Conservation (phyloP, 2,888 invertebrate species). For the Drosophila kambysellisi region DNA sequence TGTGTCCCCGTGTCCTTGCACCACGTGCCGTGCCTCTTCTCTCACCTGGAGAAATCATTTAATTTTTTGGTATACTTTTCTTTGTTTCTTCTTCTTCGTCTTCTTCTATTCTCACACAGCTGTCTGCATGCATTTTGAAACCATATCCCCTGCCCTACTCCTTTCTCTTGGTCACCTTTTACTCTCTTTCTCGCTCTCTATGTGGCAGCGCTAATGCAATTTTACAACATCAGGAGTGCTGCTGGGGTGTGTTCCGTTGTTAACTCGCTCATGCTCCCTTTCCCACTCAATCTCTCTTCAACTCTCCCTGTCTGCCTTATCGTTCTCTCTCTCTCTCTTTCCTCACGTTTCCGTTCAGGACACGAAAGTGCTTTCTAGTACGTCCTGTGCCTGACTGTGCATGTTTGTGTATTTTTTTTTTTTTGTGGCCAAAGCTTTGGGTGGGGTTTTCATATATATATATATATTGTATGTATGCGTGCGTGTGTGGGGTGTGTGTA, state of each 20-base stretch:
- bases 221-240: conserved; percentile 27
- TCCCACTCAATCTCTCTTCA: conserved; percentile 10
- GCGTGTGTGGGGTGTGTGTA: conserved; percentile 21
- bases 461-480: not conserved
- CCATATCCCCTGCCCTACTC: conserved; percentile 9
- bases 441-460: conserved; percentile 44
- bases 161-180: conserved; percentile 17
- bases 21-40: conserved; percentile 28
- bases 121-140: conserved; percentile 51
- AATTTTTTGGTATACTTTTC: conserved; percentile 80
- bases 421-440: conserved; percentile 60
- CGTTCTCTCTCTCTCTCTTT: conserved; percentile 41
- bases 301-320: conserved; percentile 14
- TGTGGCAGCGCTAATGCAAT: conserved; percentile 43
- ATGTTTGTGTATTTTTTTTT: conserved; percentile 13
- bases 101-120: conserved; percentile 46
- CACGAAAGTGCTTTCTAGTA: conserved; percentile 61
- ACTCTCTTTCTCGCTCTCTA: conserved; percentile 5
- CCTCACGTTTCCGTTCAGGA: conserved; percentile 59
- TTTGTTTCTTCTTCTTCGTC: conserved; percentile 35
- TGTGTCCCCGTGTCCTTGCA: conserved; percentile 57
- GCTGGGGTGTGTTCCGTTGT: conserved; percentile 68
- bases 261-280: conserved; percentile 46
- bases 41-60: conserved; percentile 79
- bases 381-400: conserved; percentile 1